These are phyloP conservation scores for Apotomis capreana DNA, from an alignment of 2,888 invertebrate genomes.

Conservation along the genomic window DNA sequence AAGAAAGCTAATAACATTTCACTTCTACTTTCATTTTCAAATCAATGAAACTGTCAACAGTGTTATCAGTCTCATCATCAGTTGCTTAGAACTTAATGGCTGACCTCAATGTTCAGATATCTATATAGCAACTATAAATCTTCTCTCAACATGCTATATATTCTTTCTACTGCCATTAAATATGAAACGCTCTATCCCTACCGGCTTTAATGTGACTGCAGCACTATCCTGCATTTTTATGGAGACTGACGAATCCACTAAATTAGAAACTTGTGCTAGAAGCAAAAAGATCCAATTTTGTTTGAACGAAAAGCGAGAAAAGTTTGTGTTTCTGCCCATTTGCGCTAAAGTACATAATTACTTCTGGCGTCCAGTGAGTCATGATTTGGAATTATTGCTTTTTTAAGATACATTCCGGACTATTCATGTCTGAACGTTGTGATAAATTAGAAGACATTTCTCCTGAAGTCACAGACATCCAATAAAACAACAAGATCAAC, in stretches of 20 bases:
- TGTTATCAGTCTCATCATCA: neutral
- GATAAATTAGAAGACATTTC: neutral
- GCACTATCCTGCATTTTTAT: constrained; percentile 34
- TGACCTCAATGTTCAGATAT: neutral
- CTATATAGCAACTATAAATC: constrained; percentile 25
- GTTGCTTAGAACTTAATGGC: constrained; percentile 4
- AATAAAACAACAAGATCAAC: neutral
- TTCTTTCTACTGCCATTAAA: constrained; percentile 13
- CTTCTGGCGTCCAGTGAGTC: constrained; percentile 10
- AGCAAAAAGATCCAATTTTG: neutral
- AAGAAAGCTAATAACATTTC: constrained; percentile 34
- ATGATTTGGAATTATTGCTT: constrained; percentile 26
- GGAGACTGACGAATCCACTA: neutral
- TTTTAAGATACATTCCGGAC: constrained; percentile 1
- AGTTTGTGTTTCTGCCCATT: constrained; percentile 25
- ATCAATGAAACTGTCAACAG: constrained; percentile 4
- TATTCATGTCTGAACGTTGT: constrained; percentile 5
- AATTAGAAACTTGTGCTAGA: constrained; percentile 12
- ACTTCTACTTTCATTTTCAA: constrained; percentile 36
- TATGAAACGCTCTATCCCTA: constrained; percentile 24
- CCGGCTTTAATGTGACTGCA: constrained; percentile 31
- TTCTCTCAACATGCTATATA: constrained; percentile 8
- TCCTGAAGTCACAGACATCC: neutral
- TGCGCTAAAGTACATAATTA: constrained; percentile 36
- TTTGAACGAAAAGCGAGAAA: neutral